These are phyloP conservation scores for Arrhopalites spinosus DNA, from an alignment of 2,888 invertebrate species.

Conservation along the genomic window DNA sequence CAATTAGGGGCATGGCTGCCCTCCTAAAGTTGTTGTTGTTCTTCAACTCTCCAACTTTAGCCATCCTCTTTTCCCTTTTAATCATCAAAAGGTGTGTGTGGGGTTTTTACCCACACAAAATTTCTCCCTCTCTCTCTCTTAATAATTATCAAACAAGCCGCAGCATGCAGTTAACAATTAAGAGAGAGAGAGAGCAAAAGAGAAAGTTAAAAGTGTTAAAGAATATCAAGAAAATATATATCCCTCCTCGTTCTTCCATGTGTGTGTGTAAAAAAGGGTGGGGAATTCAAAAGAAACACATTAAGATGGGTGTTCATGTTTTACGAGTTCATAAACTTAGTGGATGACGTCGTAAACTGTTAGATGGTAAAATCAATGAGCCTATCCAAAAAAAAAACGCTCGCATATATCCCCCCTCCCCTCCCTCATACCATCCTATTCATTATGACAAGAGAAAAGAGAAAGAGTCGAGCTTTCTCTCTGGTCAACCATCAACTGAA, in stretches of 20 bases:
- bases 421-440: not conserved
- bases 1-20: too few relatives aligned
- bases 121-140: too few relatives aligned
- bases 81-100: not conserved
- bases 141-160: too few relatives aligned
- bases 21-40: not conserved
- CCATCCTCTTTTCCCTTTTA: not conserved
- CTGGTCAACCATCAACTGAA: too few relatives aligned
- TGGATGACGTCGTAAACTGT: constrained; percentile 26
- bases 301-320: constrained; percentile 30
- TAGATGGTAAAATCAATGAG: constrained; percentile 32
- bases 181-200: not conserved
- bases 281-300: constrained; percentile 16
- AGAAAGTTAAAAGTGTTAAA: not conserved
- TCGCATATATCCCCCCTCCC: too few relatives aligned
- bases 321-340: constrained; percentile 24
- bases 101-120: not conserved
- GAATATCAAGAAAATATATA: not conserved
- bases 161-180: not conserved
- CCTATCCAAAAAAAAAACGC: too few relatives aligned
- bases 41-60: not conserved
- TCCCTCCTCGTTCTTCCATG: too few relatives aligned
- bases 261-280: constrained; percentile 17
- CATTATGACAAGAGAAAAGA: too few relatives aligned
- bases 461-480: not conserved